Percentiles rank a stretch among this genome's conserved stretches.
Conservation (phyloP, 2,797 vertebrate genomes). For the Eurystomus glaucurus region DNA sequence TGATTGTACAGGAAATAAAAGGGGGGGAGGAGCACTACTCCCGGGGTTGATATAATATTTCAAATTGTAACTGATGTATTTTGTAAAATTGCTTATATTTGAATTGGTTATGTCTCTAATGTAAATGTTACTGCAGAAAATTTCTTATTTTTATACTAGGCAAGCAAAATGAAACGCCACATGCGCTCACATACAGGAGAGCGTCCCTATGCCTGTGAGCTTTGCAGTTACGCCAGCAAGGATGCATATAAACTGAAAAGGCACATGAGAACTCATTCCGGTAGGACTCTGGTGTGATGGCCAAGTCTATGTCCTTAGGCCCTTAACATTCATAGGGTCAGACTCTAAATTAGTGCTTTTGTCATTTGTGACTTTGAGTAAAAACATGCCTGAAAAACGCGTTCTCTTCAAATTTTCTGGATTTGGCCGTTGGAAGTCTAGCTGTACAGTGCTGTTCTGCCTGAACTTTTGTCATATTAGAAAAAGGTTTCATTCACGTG, state of each 20-base stretch:
- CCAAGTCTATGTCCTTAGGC: not conserved
- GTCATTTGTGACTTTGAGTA: not conserved
- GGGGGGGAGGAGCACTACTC: fast-evolving
- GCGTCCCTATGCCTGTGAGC: slow-evolving; percentile 70
- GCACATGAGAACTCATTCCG: slow-evolving; percentile 80
- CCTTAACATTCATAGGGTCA: not conserved
- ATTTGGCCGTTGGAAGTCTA: not conserved
- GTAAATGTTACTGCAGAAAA: not conserved
- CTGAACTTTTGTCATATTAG: not conserved
- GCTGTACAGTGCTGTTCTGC: not conserved
- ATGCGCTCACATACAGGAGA: slow-evolving; percentile 76
- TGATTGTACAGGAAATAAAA: fast-evolving
- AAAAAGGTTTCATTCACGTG: not conserved
- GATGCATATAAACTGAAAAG: slow-evolving; percentile 80
- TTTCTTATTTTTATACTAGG: slow-evolving; percentile 26
- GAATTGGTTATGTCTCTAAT: not conserved
- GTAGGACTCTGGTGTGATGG: slow-evolving; percentile 12
- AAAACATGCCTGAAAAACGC: fast-evolving
- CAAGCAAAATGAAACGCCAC: slow-evolving; percentile 80
- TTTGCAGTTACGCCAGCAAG: slow-evolving; percentile 79
- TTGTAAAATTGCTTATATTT: not conserved
- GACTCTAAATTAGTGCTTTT: not conserved
- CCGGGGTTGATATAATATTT: not conserved
- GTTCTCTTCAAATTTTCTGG: not conserved
- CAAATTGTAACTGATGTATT: not conserved